These are phyloP conservation scores for Heterodera filipjevi DNA, from an alignment of 2,888 invertebrate species.

Conservation along the genomic window DNA sequence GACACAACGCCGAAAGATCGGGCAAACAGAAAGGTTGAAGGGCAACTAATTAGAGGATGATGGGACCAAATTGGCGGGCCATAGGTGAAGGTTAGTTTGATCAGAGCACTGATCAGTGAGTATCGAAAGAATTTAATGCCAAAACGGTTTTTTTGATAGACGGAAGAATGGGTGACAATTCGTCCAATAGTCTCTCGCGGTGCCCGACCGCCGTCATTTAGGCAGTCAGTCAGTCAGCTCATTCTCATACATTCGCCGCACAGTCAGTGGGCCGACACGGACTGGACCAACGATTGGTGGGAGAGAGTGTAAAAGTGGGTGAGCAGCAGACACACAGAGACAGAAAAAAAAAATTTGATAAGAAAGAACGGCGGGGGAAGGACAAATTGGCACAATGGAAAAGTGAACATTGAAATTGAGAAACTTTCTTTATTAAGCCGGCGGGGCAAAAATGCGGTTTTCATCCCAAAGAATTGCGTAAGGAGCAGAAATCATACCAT, in stretches of 20 bases:
- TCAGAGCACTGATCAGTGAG: background rate
- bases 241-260: slow-evolving; percentile 3
- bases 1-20: background rate
- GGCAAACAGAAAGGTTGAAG: background rate
- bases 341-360: background rate
- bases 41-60: too few relatives aligned
- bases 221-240: background rate
- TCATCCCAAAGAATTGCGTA: too few relatives aligned
- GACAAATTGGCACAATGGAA: background rate
- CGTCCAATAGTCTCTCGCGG: background rate
- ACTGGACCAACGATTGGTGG: background rate
- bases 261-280: slow-evolving; percentile 7
- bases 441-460: too few relatives aligned
- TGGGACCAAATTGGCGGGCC: too few relatives aligned
- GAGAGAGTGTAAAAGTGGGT: background rate
- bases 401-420: too few relatives aligned
- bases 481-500: too few relatives aligned
- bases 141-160: too few relatives aligned
- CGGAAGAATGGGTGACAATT: background rate
- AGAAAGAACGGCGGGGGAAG: background rate
- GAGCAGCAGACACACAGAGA: background rate
- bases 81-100: background rate
- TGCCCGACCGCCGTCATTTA: background rate
- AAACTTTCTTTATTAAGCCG: too few relatives aligned
- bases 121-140: background rate